Evolutionary conservation across 1,140 invertebrate genomes (phyloP).

Genomic region (Drosophila saltans): DNA sequence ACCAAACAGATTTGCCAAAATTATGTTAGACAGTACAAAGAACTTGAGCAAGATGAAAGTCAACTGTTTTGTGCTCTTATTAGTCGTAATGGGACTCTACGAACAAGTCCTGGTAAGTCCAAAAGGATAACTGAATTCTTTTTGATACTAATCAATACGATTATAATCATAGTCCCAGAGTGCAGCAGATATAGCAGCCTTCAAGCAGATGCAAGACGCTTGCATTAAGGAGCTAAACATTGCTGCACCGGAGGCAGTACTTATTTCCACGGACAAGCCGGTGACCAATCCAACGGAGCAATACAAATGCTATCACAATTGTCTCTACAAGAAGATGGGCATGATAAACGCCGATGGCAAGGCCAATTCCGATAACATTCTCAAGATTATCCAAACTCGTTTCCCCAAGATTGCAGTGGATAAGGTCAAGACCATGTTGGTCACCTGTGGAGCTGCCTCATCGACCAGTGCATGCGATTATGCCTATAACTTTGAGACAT

Average conservation of each 20-base stretch:
- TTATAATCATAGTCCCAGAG: constrained; percentile 35
- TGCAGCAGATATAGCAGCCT: constrained; percentile 52
- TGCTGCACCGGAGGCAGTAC: constrained; percentile 29
- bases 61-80: constrained; percentile 19
- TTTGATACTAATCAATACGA: too few relatives aligned
- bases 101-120: constrained; percentile 32
- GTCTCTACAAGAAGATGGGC: constrained; percentile 67
- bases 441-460: constrained; percentile 27
- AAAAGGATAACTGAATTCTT: not conserved
- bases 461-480: constrained; percentile 38
- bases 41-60: constrained; percentile 40
- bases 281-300: constrained; percentile 52
- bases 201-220: constrained; percentile 41
- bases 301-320: constrained; percentile 63
- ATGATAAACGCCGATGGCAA: constrained; percentile 43
- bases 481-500: constrained; percentile 51
- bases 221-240: constrained; percentile 71
- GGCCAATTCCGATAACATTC: constrained; percentile 41
- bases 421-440: constrained; percentile 47
- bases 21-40: constrained; percentile 17
- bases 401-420: constrained; percentile 40
- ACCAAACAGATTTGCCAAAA: not conserved
- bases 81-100: constrained; percentile 31
- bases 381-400: constrained; percentile 45
- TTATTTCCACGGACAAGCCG: constrained; percentile 44